Percentiles rank a stretch among this genome's conserved stretches.
phyloP scores from a whole-genome alignment of 2,113 vertebrate species.

The Pelodiscus sinensis region DNA sequence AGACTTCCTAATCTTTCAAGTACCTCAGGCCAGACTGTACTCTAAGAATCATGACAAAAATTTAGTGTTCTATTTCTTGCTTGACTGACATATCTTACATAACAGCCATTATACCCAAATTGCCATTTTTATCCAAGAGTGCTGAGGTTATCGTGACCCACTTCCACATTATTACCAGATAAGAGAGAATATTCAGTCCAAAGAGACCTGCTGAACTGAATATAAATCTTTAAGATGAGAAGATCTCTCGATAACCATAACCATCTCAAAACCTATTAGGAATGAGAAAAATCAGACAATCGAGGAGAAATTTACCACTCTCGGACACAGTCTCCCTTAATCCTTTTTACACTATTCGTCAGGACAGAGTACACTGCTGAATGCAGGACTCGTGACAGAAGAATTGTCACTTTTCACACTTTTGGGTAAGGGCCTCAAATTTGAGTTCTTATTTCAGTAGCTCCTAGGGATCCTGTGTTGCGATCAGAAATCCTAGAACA shows the following conservation, averaged over 20 bases:
- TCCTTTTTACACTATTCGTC: neutral
- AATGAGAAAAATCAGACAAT: slow-evolving; percentile 16
- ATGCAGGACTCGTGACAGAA: neutral
- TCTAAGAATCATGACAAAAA: neutral
- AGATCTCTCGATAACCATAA: slow-evolving; percentile 45
- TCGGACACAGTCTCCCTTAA: neutral
- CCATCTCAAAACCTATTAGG: slow-evolving; percentile 26
- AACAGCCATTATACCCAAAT: neutral
- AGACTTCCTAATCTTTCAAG: neutral
- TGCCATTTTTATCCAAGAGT: slow-evolving; percentile 30
- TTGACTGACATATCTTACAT: slow-evolving; percentile 37
- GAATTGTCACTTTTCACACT: neutral
- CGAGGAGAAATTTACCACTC: neutral
- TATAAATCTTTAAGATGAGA: slow-evolving; percentile 58
- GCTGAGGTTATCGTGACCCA: slow-evolving; percentile 21
- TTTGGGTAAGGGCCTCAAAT: neutral
- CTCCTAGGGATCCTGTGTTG: slow-evolving; percentile 9
- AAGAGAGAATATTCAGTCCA: slow-evolving; percentile 39
- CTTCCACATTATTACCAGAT: slow-evolving; percentile 24
- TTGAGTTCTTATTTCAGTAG: neutral
- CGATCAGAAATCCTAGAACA: slow-evolving; percentile 32
- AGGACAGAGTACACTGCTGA: neutral
- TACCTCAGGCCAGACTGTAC: neutral
- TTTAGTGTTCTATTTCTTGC: slow-evolving; percentile 37
- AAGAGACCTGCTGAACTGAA: slow-evolving; percentile 41